Base-by-base conservation (phyloP, 2,888 invertebrate species). In the Machimus atricapillus region DNA sequence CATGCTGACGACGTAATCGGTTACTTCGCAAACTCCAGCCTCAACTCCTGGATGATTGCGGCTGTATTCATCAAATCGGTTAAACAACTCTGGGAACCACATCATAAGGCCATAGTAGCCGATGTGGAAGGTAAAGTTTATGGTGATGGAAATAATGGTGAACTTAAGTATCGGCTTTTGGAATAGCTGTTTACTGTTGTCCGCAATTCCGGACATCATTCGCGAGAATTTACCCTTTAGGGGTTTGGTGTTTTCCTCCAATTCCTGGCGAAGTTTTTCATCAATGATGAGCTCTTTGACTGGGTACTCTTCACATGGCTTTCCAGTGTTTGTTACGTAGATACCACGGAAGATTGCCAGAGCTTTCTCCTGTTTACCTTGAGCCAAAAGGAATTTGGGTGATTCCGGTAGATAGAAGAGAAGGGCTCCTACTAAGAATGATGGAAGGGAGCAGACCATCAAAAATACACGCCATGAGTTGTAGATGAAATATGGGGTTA, bases 41-140 rank as follows among this genome's bases (percentile, higher is more conserved):
- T 94, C 94, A 79, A 94, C 93, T 90, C 94, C 95, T 83, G 96
- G 95, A 92, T 96, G 95, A 46, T 94, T 93, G 85, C 94, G 94
- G 83, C 95, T 94, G 93, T 94, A 97, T 91, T 96, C 96, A 93
- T 97, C 97, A 92, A 97, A 97, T 79, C 98, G 96, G 92, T 96
- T 97, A 93, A 98, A 98, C 91, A 98, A 94, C 93, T 98, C 98
- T 0, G 98, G 98, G 93, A 98, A 98, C 98, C 98, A 98, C 97
- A 98, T 97, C 97, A 97, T 97, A 86, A 98, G 94, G 73, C 98
- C 98, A 92, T 98, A 98, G 92, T 98, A 98, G 95, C 97, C 98
- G 93, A 98, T 98, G 93, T 98, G 97, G 93, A 98, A 97, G 89
- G 97, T 97, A 91, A 98, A 97, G 91, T 98, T 97, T 91, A 98